Evolutionary conservation across 2,797 vertebrate species (phyloP).

Genomic region (Mus spretus): DNA sequence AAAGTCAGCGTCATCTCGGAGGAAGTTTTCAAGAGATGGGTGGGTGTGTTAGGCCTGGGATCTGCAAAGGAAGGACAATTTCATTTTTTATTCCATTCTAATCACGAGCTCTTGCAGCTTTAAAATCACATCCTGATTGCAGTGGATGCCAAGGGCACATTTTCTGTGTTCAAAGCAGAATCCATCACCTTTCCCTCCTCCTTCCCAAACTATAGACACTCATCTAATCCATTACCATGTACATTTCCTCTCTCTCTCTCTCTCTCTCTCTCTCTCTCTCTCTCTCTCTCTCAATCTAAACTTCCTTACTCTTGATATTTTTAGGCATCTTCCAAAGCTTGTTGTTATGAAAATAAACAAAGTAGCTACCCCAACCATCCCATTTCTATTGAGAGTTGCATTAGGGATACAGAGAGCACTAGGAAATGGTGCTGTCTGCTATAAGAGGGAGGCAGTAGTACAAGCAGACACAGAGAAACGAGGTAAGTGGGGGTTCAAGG

Average conservation of each 20-base stretch:
- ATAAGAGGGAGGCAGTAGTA: fast-evolving
- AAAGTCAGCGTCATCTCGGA: conserved; percentile 60
- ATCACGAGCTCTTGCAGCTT: conserved; percentile 74
- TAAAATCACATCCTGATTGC: conserved; percentile 68
- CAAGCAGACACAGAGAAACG: neutral
- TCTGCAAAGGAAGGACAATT: conserved; percentile 68
- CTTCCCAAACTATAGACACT: conserved; percentile 57
- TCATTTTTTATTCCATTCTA: conserved; percentile 68
- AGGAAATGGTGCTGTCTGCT: neutral
- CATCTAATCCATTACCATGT: conserved; percentile 57
- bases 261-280: too few species aligned
- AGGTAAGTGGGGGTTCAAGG: neutral
- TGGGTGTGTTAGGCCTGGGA: conserved; percentile 46
- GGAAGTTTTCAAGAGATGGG: conserved; percentile 75
- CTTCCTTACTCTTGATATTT: conserved; percentile 27
- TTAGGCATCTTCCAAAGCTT: conserved; percentile 56
- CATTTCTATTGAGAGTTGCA: fast-evolving
- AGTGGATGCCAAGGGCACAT: conserved; percentile 53
- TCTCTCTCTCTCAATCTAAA: neutral
- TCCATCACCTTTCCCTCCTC: conserved; percentile 38
- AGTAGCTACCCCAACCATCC: neutral
- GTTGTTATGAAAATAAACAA: conserved; percentile 45
- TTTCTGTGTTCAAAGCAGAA: conserved; percentile 77
- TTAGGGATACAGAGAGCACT: neutral
- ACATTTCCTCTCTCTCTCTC: conserved; percentile 32